Evolutionary conservation across 2,888 invertebrate genomes (phyloP), one percentile per base, ranked within the genome.

Genomic region (Aquatica leii): DNA sequence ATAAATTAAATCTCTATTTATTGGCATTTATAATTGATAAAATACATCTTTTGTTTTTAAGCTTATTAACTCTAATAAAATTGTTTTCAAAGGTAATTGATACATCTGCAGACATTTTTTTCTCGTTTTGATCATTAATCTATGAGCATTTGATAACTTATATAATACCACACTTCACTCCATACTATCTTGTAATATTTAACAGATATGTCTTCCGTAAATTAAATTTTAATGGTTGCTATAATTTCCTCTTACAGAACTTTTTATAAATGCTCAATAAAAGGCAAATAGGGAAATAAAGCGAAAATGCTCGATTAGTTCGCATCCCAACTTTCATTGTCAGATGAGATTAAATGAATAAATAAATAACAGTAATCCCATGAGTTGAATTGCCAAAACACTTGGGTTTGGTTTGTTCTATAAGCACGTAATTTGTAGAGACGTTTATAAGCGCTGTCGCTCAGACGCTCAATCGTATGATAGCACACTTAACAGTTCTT

Each of bases 301-400:
- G 60, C 55, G 54, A 60, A 55, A 55, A 40, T 31, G 41, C 46
- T 59, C 59, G 59, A 59, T 59, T 37, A 59, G 54, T 54, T 60
- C 48, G 50, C 46, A 48, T 59, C 53, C 48, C 48, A 48, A 60
- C 60, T 60, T 60, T 60, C 48, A 60, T 46, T 59, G 60, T 55
- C 60, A 55, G 60, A 60, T 60, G 54, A 60, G 60, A 60, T 60
- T 60, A 60, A 55, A 60, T 54, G 60, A 60, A 60, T 60, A 60
- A 60, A 60, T 60, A 60, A 60, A 60, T 60, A 60, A 60, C 60
- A 40, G 48, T 55, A 17, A 40, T 54, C 53, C 53, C 40, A 40
- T 43, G 48, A 35, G 56, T 56, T 56, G 56, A 56, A 56, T 48
- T 34, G 48, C 56, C 56, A 56, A 56, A 31, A 31, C 34, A 50